Conservation (phyloP, 2,113 vertebrate genomes). For the Engystomops pustulosus region DNA sequence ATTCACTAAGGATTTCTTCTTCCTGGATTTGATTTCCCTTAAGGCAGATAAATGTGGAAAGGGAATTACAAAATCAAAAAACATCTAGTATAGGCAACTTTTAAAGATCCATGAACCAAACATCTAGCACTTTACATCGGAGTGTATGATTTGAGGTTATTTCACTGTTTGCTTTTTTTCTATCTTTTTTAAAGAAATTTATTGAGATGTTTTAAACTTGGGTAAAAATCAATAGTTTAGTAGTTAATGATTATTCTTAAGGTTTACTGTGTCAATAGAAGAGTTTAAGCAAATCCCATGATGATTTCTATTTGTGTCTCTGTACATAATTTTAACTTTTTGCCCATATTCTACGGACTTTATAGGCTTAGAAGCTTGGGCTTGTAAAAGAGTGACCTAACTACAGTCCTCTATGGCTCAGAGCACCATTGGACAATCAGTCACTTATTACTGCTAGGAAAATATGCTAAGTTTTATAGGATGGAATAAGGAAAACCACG, state of each 20-base stretch:
- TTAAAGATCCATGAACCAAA: slow-evolving; percentile 26
- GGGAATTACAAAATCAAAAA: slow-evolving; percentile 34
- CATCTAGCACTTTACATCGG: neutral
- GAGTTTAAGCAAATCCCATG: too few relatives aligned
- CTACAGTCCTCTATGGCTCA: too few relatives aligned
- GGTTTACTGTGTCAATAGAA: neutral
- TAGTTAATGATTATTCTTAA: neutral
- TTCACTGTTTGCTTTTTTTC: neutral
- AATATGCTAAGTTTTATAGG: too few relatives aligned
- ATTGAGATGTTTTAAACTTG: too few relatives aligned
- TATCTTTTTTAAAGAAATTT: neutral
- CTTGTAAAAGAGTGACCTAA: too few relatives aligned
- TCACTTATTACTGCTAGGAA: too few relatives aligned
- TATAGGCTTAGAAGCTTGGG: too few relatives aligned
- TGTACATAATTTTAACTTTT: too few relatives aligned
- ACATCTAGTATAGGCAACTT: neutral
- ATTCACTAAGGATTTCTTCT: slow-evolving; percentile 42
- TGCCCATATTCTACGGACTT: too few relatives aligned
- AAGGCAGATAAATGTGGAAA: slow-evolving; percentile 31
- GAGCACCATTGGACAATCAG: too few relatives aligned
- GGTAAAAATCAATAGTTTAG: neutral
- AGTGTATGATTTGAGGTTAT: neutral
- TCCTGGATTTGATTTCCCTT: slow-evolving; percentile 51
- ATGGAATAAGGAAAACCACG: too few relatives aligned
- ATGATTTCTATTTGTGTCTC: too few relatives aligned